Percentiles rank a stretch among this genome's conserved stretches.
phyloP scores from a whole-genome alignment of 2,113 vertebrate genomes.

The Proterorhinus semilunaris region DNA sequence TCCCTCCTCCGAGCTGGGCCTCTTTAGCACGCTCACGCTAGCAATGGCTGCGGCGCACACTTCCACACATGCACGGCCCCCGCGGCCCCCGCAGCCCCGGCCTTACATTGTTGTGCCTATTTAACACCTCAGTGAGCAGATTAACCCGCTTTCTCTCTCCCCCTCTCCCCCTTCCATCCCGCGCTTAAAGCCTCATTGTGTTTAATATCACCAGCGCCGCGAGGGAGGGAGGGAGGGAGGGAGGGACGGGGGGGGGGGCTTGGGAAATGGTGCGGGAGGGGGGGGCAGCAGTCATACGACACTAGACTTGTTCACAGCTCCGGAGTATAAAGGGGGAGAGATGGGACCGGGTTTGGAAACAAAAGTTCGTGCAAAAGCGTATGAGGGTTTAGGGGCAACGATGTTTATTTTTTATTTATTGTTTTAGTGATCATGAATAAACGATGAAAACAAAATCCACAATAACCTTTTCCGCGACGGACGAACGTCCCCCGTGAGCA shows the following conservation, averaged over 20 bases:
- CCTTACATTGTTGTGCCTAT: constrained; percentile 75
- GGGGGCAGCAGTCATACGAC: constrained; percentile 67
- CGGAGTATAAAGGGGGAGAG: not conserved
- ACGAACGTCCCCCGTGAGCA: not conserved
- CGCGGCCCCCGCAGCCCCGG: constrained; percentile 38
- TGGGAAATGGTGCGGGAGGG: constrained; percentile 42
- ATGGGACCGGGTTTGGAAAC: not conserved
- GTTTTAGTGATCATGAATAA: too few species aligned
- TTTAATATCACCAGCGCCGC: constrained; percentile 71
- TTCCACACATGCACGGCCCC: constrained; percentile 30
- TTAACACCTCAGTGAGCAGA: constrained; percentile 78
- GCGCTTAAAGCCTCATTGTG: constrained; percentile 77
- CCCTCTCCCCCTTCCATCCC: constrained; percentile 54
- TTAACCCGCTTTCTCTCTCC: constrained; percentile 49
- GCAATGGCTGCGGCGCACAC: not conserved
- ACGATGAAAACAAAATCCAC: too few species aligned
- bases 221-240: constrained; percentile 39
- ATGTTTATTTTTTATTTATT: too few species aligned
- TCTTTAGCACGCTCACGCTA: constrained; percentile 62
- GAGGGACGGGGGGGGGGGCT: constrained; percentile 45
- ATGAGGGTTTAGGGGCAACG: too few species aligned
- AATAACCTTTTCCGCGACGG: too few species aligned
- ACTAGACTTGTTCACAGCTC: constrained; percentile 50
- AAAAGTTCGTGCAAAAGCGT: too few species aligned
- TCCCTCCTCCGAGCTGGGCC: constrained; percentile 60